phyloP scores from a whole-genome alignment of 2,797 vertebrate species.

The Phataginus tetradactyla region DNA sequence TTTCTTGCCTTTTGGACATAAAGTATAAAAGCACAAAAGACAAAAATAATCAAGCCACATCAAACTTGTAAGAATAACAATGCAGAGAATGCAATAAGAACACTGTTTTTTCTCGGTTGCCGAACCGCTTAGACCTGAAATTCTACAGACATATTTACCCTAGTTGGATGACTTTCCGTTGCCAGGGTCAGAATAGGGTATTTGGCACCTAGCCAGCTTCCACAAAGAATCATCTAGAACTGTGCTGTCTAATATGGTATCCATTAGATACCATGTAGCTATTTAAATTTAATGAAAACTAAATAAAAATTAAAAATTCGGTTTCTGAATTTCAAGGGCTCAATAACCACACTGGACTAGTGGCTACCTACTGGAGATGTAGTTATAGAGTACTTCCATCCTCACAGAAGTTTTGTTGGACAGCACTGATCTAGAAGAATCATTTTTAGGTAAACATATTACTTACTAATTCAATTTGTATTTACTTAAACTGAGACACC shows the following conservation, averaged over 20 bases:
- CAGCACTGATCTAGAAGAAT: slow-evolving; percentile 5
- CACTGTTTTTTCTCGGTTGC: background rate
- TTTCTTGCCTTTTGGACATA: background rate
- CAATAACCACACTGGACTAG: background rate
- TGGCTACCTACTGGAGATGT: background rate
- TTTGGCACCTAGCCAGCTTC: background rate
- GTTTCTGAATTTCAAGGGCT: background rate
- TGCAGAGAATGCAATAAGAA: background rate
- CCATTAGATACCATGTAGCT: background rate
- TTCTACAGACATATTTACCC: background rate
- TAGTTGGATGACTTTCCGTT: background rate
- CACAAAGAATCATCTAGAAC: slow-evolving; percentile 30
- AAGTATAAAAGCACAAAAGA: background rate
- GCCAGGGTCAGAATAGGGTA: background rate
- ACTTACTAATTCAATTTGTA: slow-evolving; percentile 9
- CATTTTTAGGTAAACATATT: slow-evolving; percentile 5
- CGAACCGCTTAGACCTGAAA: background rate
- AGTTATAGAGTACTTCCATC: background rate
- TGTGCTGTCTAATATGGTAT: background rate
- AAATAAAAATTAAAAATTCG: slow-evolving; percentile 38
- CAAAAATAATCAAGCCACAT: background rate
- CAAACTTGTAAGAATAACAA: slow-evolving; percentile 15
- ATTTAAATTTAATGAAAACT: slow-evolving; percentile 24
- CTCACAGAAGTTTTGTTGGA: background rate
- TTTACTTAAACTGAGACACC: background rate